phyloP scores from a whole-genome alignment of 2,113 vertebrate genomes.

The Centropus unirufus region DNA sequence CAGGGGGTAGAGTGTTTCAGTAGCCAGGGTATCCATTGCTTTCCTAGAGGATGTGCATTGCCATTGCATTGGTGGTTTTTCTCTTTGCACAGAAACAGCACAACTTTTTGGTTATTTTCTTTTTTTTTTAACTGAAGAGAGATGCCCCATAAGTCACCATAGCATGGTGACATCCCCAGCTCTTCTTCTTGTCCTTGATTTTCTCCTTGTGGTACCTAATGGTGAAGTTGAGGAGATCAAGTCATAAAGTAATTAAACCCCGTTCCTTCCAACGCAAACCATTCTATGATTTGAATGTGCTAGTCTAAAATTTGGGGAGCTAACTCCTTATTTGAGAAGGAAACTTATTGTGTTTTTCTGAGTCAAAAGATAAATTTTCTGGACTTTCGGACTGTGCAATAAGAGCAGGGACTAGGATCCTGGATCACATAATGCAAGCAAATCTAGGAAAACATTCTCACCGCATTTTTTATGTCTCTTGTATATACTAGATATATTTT shows the following conservation, averaged over 20 bases:
- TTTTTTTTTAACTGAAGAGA: not conserved
- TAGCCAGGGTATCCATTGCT: not conserved
- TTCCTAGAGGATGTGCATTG: accelerated
- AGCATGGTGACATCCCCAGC: not conserved
- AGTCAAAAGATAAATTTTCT: not conserved
- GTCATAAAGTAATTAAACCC: not conserved
- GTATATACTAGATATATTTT: not conserved
- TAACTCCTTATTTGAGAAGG: not conserved
- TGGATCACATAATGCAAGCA: not conserved
- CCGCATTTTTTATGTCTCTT: not conserved
- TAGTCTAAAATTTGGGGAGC: not conserved
- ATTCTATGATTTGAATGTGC: not conserved
- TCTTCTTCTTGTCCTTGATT: not conserved
- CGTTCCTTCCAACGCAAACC: too few species aligned
- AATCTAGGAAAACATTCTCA: not conserved
- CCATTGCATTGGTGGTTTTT: not conserved
- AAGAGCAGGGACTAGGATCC: not conserved
- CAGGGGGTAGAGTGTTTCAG: not conserved
- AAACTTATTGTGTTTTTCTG: not conserved
- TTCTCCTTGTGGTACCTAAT: not conserved
- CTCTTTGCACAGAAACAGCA: not conserved
- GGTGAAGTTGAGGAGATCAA: not conserved
- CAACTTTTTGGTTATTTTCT: not conserved
- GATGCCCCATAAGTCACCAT: not conserved
- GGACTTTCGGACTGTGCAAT: not conserved